Conservation (phyloP, 2,797 vertebrate genomes). For the Pangasius djambal region DNA sequence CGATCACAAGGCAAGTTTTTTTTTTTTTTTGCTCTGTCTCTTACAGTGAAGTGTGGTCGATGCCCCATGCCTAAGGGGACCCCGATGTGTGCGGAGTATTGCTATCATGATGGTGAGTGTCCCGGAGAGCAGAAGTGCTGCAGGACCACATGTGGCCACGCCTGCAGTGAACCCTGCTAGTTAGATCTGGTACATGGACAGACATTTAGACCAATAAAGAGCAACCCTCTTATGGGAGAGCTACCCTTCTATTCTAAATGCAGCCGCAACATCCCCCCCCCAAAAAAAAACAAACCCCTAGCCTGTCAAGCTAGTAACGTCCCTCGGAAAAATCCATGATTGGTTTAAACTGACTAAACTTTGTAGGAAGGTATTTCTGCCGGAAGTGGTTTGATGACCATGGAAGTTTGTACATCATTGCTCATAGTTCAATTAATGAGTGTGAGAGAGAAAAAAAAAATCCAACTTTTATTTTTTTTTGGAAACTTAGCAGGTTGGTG, state of each 20-base stretch:
- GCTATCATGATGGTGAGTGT: slow-evolving; percentile 77
- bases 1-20: background rate
- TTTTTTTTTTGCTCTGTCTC: background rate
- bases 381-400: background rate
- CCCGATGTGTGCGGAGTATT: slow-evolving; percentile 73
- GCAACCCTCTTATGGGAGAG: background rate
- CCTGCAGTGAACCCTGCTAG: slow-evolving; percentile 75
- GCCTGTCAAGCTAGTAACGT: background rate
- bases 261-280: background rate
- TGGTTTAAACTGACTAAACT: background rate
- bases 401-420: background rate
- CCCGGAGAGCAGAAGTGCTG: slow-evolving; percentile 77
- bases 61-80: slow-evolving; percentile 68
- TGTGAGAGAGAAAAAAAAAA: background rate
- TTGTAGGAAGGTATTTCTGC: background rate
- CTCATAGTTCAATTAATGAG: background rate
- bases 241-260: background rate
- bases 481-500: background rate
- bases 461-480: background rate
- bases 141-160: slow-evolving; percentile 73
- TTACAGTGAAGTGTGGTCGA: slow-evolving; percentile 71
- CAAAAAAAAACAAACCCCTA: background rate
- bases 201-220: background rate
- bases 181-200: background rate
- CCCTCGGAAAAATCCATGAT: background rate